These are phyloP conservation scores for Pseudotriccus pelzelni DNA, from an alignment of 2,797 vertebrate species.

Conservation along the genomic window DNA sequence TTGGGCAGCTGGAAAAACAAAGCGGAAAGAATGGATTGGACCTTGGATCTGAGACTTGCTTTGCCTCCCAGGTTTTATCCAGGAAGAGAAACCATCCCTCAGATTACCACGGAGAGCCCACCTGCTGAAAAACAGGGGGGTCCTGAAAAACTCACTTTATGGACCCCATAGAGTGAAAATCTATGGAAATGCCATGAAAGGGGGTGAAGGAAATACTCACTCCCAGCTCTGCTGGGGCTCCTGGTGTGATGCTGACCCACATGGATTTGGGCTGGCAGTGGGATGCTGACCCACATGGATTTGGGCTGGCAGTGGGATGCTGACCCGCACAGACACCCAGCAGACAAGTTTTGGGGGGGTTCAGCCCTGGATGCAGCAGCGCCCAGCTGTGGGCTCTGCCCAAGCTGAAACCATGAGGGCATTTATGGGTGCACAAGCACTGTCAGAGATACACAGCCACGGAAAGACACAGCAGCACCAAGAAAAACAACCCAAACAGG, in stretches of 20 bases:
- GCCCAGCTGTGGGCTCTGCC: neutral
- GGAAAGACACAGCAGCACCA: neutral
- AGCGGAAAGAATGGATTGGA: neutral
- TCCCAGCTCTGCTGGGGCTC: neutral
- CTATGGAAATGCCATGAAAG: neutral
- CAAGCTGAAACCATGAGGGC: neutral
- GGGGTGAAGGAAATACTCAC: neutral
- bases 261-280: fast-evolving
- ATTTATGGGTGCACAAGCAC: neutral
- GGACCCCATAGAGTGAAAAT: neutral
- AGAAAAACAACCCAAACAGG: neutral
- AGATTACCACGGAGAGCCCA: neutral
- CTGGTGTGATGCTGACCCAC: neutral
- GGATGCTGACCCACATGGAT: neutral
- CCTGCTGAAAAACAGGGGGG: neutral
- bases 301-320: neutral
- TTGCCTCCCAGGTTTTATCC: neutral
- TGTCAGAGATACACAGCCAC: neutral
- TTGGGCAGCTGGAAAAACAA: neutral
- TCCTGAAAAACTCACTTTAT: neutral
- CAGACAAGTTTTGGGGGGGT: neutral
- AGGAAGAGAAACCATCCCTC: neutral
- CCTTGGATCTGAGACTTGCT: neutral
- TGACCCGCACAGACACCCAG: neutral
- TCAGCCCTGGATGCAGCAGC: neutral